Evolutionary conservation across 2,797 vertebrate species (phyloP), one percentile per base, ranked within the genome.

Genomic region (Lepus townsendii): DNA sequence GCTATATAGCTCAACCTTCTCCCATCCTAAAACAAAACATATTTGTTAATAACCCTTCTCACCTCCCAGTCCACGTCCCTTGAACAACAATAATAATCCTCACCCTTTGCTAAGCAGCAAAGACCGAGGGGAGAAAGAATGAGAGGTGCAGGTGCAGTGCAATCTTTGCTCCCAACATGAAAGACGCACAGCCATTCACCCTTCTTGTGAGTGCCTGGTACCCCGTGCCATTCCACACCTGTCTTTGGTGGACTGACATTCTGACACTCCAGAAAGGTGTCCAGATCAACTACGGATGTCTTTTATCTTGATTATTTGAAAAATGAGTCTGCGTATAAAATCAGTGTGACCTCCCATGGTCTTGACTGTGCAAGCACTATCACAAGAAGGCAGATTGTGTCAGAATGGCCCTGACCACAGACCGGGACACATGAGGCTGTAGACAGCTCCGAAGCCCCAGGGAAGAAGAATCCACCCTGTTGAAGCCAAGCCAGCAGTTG

Each of bases 241-340:
- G 78, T n/a, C 26, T 83, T 78, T 90, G 50, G 82, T 90, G 26
- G 20, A 83, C 83, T 79, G 47, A 86, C 68, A 63, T 57, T 75
- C 92, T 47, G 27, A 80, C 57, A 87, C 3, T 24, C 38, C 75
- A 47, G 19, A 71, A 63, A 91, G 62, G 17, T 57, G 10, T 47
- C 52, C 26, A 1, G 52, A 62, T 73, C 50, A 62, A 68, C 62
- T 32, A 62, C 0, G 10, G 35, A 91, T 66, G 32, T 17, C 88
- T 83, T 47, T 62, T 57, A 42, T 47, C 14, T 20, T 72, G 50
- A 83, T 4, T 50, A 7, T 80, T 68, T 82, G 79, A 91, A 62
- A 85, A 88, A 38, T 62, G 7, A 62, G 27, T 54, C 38, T 52
- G 9, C 26, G 73, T 85, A 69, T 69, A 68, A 63, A 79, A 52